Evolutionary conservation across 1,140 invertebrate genomes (phyloP), one percentile per base, ranked within the genome.

Genomic region (Zaprionus gabonicus): DNA sequence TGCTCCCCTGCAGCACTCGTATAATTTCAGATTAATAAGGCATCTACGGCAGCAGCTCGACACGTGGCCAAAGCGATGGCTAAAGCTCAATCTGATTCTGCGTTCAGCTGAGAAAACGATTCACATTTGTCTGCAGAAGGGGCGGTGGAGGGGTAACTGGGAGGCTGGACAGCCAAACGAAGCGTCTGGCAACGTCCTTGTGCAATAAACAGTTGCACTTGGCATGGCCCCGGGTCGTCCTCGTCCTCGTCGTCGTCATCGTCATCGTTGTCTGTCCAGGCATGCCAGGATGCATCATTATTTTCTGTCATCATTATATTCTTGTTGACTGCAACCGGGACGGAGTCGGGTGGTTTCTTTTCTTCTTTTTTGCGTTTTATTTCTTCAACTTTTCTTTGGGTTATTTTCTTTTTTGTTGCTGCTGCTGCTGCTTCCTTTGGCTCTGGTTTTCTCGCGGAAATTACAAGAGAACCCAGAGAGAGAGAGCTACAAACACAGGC

Each of bases 221-320:
- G 78, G 70, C 70, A 74, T 66, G 70, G 71, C 51, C 57, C 34
- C 60, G 46, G 66, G 65, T 46, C 31, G 34, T 63, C 6, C 28
- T 28, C 44, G 23, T 31, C 12, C 20, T n/a, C 44, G 44, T 51
- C 56, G 58, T 51, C 74, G 44, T 55, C 28, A 31, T 55, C 55
- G 63, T 34, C 49, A 10, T 49, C 41, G 60, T 51, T 74, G 66
- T 46, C 73, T 75, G 81, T 69, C 57, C 58, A 46, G 38, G 63
- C 58, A 49, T 79, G 71, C 80, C 81, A 81, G 84, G 85, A 88
- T 88, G 84, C 84, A 88, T 88, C 84, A 88, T 88, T 88, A 88
- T 88, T 88, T 88, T 88, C 84, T 88, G 84, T 88, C 84, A 88
- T 88, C 85, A 88, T 88, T 88, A 88, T 90, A 90, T 88, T 88